Evolutionary conservation across 2,113 vertebrate genomes (phyloP).

Genomic region (Nestor notabilis): DNA sequence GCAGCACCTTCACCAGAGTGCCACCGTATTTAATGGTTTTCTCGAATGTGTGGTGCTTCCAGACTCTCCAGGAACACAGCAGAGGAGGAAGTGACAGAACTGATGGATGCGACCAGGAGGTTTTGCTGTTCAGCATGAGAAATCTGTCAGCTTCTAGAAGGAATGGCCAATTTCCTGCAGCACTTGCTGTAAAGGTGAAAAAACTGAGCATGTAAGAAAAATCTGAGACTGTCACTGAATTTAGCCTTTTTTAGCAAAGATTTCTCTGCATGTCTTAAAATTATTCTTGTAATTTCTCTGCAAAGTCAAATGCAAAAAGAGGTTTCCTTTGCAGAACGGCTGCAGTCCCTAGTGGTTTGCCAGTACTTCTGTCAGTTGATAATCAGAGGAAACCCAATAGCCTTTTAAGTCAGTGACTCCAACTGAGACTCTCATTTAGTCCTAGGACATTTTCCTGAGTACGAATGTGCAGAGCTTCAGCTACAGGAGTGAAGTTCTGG

Average conservation of each 20-base stretch:
- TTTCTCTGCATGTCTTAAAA: neutral
- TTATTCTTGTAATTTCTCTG: neutral
- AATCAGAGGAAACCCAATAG: neutral
- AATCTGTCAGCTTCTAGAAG: neutral
- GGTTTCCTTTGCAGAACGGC: neutral
- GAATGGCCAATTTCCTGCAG: neutral
- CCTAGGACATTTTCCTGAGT: neutral
- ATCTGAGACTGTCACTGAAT: neutral
- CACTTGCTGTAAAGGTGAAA: neutral
- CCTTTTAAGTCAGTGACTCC: neutral
- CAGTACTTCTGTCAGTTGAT: neutral
- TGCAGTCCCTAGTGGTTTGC: neutral
- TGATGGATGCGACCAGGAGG: neutral
- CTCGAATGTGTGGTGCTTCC: neutral
- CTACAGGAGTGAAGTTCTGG: neutral
- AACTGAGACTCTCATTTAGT: neutral
- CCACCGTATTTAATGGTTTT: neutral
- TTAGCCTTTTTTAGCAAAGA: neutral
- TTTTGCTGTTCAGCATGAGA: neutral
- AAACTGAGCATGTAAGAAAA: neutral
- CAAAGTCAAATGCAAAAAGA: neutral
- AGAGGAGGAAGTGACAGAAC: neutral
- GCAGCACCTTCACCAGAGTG: neutral
- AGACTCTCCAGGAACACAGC: neutral
- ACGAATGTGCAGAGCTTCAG: neutral